Evolutionary conservation across 1,140 invertebrate genomes (phyloP).

Genomic region (Caligus rogercresseyi): DNA sequence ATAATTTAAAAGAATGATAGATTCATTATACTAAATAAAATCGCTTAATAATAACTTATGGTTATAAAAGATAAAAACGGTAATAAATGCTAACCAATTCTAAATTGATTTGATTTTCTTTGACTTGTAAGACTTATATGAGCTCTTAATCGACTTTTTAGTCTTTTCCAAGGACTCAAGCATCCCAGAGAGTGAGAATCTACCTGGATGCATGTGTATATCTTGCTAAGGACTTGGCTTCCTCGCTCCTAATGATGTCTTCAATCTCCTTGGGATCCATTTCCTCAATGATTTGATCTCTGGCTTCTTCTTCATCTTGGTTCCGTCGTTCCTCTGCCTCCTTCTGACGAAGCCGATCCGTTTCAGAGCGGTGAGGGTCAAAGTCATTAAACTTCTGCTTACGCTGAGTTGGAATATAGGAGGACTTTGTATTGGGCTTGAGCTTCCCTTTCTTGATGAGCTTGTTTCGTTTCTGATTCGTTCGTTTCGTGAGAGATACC

Average conservation of each 20-base stretch:
- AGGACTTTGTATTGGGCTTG: constrained; percentile 1
- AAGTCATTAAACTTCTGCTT: background rate
- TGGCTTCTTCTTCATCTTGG: background rate
- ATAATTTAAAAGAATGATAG: too few relatives aligned
- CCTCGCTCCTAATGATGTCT: background rate
- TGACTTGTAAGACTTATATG: too few relatives aligned
- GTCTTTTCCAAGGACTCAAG: too few relatives aligned
- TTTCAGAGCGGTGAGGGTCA: background rate
- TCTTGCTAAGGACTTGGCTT: background rate
- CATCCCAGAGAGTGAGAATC: too few relatives aligned
- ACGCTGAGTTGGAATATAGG: background rate
- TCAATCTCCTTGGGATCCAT: background rate
- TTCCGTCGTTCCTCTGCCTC: background rate
- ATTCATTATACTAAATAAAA: too few relatives aligned
- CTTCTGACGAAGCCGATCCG: background rate
- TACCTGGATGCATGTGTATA: background rate
- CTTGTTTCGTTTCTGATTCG: constrained; percentile 3
- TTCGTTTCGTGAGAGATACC: background rate
- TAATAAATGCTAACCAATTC: too few relatives aligned
- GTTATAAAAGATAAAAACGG: too few relatives aligned
- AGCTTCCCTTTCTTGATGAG: constrained; percentile 5
- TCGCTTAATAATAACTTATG: too few relatives aligned
- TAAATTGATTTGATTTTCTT: too few relatives aligned
- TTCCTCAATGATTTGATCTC: background rate
- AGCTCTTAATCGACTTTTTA: too few relatives aligned